Base-by-base conservation (phyloP, 2,113 vertebrate species). In the Australoheros scitulus region DNA sequence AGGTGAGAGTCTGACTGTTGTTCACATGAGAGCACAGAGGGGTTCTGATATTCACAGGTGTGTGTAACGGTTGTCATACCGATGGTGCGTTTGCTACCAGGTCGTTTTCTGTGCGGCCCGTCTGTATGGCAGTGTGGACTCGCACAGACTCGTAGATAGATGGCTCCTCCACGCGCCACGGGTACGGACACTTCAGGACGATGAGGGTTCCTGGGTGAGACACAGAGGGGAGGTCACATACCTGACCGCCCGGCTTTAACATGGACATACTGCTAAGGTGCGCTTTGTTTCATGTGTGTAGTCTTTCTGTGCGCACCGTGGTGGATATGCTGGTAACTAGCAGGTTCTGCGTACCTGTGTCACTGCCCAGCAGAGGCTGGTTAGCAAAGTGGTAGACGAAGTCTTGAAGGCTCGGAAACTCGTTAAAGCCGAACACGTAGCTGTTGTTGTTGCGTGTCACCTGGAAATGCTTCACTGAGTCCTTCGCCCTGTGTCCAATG, bases 381-480 rank as follows among this genome's bases (percentile, higher is more conserved):
- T 99, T 99, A 79, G 98, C 98, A 79, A 99, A 97, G 91, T 99
- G 98, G 88, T 94, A 96, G 80, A 97, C 94, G 80, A 99, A 97
- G 70, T 99, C 97, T 50, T 96, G 97, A 80, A 99, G 91, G 55
- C 90, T 95, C 20, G 92, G 15, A 86, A 98, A 99, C 84, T 97
- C 95, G n/a, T 97, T 99, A 89, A 99, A 99, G 24, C 98, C 98
- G 82, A 99, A 99, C 52, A 94, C 95, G 86, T 97, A 97, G 6
- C 92, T 91, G 18, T 87, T 91, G 85, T 95, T 95, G 58, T 89
- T 96, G 5, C 96, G 90, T 24, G 94, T 96, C 77, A 99, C 91
- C 1, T 99, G 97, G 77, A 99, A 99, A 86, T 99, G 98, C 84
- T 98, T 99, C 61, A 99, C 98, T 2, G 98, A 99, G 68, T 99